These are phyloP conservation scores for Megaceryle alcyon DNA, from an alignment of 2,797 vertebrate genomes.

Conservation along the genomic window DNA sequence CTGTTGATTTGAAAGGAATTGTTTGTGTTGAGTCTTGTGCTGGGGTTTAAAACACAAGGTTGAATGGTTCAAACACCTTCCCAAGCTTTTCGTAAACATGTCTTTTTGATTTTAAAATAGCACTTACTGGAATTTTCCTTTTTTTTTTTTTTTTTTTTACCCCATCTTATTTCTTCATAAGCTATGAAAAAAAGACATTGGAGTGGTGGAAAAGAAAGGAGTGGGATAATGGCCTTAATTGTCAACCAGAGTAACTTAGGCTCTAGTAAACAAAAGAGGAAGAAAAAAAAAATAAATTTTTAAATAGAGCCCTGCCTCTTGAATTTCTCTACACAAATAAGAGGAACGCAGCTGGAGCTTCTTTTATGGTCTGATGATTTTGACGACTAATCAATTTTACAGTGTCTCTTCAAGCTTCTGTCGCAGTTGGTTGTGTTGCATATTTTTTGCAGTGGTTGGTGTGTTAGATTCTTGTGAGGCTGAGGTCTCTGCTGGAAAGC, in stretches of 20 bases:
- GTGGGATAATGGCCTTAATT: constrained; percentile 30
- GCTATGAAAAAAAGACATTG: neutral
- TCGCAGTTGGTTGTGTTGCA: neutral
- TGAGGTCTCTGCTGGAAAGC: neutral
- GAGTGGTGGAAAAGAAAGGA: neutral
- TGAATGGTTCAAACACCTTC: neutral
- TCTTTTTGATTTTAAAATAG: constrained; percentile 1
- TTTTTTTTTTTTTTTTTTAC: neutral
- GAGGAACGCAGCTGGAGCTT: constrained; percentile 49
- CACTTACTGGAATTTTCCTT: neutral
- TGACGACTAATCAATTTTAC: constrained; percentile 52
- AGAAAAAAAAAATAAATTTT: neutral
- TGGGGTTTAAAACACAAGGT: neutral
- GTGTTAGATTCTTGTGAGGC: neutral
- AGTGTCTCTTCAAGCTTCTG: constrained; percentile 32
- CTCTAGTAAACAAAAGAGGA: constrained; percentile 28
- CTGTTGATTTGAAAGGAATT: neutral
- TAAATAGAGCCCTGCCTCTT: constrained; percentile 14
- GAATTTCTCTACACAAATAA: neutral
- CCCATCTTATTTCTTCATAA: neutral
- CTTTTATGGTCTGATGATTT: constrained; percentile 48
- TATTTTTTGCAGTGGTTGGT: neutral
- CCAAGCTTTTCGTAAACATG: neutral
- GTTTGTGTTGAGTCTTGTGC: neutral
- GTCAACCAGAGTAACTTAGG: constrained; percentile 31